A percentile compares a stretch with the other conserved stretches of the same genome.
phyloP scores from a whole-genome alignment of 1,140 invertebrate genomes.

The Neoseiulus cucumeris region DNA sequence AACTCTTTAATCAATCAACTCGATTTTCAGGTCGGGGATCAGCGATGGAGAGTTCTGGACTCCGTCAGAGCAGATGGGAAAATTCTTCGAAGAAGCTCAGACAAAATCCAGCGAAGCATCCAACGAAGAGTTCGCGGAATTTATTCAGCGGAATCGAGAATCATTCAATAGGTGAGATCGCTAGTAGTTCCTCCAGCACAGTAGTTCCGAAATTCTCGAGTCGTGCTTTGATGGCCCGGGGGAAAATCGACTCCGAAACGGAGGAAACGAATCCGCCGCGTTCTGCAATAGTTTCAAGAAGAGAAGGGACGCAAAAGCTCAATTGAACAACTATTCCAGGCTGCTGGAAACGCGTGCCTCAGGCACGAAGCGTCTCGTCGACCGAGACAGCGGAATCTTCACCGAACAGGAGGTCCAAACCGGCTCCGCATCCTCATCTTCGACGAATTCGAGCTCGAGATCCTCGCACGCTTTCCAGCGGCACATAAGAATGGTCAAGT shows the following conservation, averaged over 20 bases:
- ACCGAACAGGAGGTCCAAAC: conserved; percentile 6
- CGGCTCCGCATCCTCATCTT: background rate
- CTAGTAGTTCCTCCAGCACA: background rate
- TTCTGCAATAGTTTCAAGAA: too few species aligned
- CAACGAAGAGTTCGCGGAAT: conserved; percentile 8
- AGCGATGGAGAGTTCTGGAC: background rate
- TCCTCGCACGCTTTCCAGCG: background rate
- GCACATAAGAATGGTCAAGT: background rate
- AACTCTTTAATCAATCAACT: too few species aligned
- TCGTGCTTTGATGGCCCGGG: too few species aligned
- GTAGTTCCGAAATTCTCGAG: too few species aligned
- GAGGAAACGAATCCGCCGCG: too few species aligned
- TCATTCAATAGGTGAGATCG: conserved; percentile 1
- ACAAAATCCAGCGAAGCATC: background rate
- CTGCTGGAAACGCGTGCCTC: background rate
- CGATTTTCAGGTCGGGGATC: background rate
- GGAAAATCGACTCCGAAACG: too few species aligned
- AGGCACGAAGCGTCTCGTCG: background rate
- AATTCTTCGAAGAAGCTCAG: background rate
- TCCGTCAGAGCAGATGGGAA: background rate
- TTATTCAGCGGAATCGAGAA: background rate
- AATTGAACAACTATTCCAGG: background rate
- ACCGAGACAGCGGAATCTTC: background rate
- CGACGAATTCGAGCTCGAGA: background rate
- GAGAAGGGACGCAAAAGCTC: too few species aligned